Evolutionary conservation across 2,113 vertebrate genomes (phyloP).

Genomic region (Vidua chalybeata): DNA sequence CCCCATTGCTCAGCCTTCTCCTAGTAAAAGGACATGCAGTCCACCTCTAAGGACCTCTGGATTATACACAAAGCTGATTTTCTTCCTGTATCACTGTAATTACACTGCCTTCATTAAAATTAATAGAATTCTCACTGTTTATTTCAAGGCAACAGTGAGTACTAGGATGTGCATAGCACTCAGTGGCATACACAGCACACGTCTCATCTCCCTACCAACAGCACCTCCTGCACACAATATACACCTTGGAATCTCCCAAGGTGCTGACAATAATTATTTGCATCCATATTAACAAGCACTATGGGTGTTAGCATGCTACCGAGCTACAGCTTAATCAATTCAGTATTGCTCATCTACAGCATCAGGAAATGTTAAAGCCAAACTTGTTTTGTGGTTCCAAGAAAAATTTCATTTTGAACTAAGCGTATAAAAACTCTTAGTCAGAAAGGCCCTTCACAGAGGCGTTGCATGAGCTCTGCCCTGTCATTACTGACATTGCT

Average conservation of each 20-base stretch:
- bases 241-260: neutral
- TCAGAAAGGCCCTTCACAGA: neutral
- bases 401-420: neutral
- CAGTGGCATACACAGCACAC: neutral
- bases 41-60: neutral
- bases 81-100: neutral
- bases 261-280: neutral
- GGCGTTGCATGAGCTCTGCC: neutral
- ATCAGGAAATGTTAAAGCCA: neutral
- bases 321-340: neutral
- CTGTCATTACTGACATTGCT: neutral
- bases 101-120: conserved; percentile 3
- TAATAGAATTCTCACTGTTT: neutral
- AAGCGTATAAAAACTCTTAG: neutral
- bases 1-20: neutral
- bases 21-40: neutral
- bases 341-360: neutral
- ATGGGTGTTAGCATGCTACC: neutral
- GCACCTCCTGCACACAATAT: neutral
- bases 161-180: neutral
- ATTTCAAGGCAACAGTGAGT: neutral
- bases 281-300: neutral
- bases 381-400: neutral
- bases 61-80: neutral
- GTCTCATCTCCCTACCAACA: neutral